These are phyloP conservation scores for Cheilosia pagana DNA, from an alignment of 2,888 invertebrate genomes.

Conservation along the genomic window DNA sequence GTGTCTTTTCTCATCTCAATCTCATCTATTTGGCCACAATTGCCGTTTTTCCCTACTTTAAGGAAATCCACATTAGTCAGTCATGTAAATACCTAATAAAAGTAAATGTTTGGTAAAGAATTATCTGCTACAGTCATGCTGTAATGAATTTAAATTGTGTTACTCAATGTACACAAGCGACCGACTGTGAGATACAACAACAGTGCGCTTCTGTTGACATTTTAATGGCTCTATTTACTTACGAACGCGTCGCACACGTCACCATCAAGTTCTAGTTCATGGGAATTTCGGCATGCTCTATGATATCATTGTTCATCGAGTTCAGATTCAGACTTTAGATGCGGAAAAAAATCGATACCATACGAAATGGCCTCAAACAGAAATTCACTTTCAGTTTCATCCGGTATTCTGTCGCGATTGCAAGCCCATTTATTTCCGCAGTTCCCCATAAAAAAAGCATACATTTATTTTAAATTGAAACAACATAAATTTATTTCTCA, in stretches of 20 bases:
- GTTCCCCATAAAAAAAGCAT: background rate
- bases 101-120: no score
- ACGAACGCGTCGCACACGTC: background rate
- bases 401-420: constrained; percentile 8
- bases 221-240: background rate
- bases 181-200: no score
- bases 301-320: constrained; percentile 58
- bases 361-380: background rate
- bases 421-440: constrained; percentile 6
- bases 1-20: no score
- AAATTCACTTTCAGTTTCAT: constrained; percentile 28
- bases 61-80: no score
- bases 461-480: constrained; percentile 2
- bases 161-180: no score
- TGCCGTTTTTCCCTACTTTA: no score
- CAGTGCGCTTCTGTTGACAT: no score
- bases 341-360: constrained; percentile 49
- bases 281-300: constrained; percentile 33
- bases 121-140: no score
- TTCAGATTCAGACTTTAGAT: no score
- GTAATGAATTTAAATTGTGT: no score
- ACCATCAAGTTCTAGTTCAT: constrained; percentile 36
- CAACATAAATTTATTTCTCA: constrained; percentile 8
- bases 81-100: no score
- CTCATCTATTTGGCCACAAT: no score